Percentiles rank a stretch among this genome's conserved stretches.
Evolutionary conservation across 2,888 invertebrate species (phyloP).

Genomic region (Drosophila nr. perissopoda): DNA sequence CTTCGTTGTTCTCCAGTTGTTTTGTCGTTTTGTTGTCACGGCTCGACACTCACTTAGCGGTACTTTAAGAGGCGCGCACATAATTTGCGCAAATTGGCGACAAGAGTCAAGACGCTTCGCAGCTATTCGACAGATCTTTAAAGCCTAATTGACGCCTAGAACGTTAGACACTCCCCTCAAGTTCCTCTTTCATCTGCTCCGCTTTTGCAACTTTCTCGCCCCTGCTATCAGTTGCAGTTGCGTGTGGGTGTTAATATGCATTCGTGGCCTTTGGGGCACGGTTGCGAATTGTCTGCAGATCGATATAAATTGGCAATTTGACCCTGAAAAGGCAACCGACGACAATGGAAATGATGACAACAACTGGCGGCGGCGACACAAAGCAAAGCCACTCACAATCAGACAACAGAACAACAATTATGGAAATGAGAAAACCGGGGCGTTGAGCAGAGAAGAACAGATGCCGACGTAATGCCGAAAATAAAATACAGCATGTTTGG

Average conservation of each 20-base stretch:
- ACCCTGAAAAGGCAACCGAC: conserved; percentile 74
- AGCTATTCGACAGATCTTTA: conserved; percentile 62
- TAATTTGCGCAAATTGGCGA: conserved; percentile 80
- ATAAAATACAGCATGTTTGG: conserved; percentile 49
- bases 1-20: conserved; percentile 22
- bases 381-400: conserved; percentile 46
- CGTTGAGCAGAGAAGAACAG: conserved; percentile 22
- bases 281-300: conserved; percentile 45
- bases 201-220: neutral
- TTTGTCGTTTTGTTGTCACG: conserved; percentile 50
- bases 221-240: conserved; percentile 4
- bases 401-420: conserved; percentile 62
- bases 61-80: conserved; percentile 76
- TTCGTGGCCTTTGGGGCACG: conserved; percentile 27
- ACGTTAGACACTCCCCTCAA: conserved; percentile 40
- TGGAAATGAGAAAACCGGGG: conserved; percentile 60
- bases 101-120: conserved; percentile 55
- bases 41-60: conserved; percentile 74
- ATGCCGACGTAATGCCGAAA: conserved; percentile 50
- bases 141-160: conserved; percentile 73
- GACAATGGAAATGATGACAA: conserved; percentile 42
- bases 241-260: conserved; percentile 51
- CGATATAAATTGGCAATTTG: conserved; percentile 78
- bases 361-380: conserved; percentile 44
- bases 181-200: conserved; percentile 29